phyloP scores from a whole-genome alignment of 2,113 vertebrate species.

The Alouatta palliata region DNA sequence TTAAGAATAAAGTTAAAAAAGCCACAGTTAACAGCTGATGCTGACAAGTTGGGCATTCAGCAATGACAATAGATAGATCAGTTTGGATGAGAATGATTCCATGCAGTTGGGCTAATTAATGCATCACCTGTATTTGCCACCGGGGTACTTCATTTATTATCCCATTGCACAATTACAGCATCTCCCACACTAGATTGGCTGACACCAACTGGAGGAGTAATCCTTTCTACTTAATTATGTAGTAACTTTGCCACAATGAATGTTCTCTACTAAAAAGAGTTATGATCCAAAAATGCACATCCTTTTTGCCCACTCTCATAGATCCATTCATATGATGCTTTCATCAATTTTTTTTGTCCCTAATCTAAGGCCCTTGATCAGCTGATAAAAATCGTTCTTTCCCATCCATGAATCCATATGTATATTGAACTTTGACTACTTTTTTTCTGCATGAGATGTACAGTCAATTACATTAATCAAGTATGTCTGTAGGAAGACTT shows the following conservation, averaged over 20 bases:
- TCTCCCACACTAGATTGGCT: not conserved
- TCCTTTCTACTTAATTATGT: not conserved
- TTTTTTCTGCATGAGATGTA: not conserved
- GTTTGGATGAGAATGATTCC: not conserved
- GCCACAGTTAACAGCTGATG: not conserved
- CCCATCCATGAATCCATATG: not conserved
- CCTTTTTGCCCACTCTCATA: too few species aligned
- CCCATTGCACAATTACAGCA: not conserved
- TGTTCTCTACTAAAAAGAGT: not conserved
- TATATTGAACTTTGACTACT: not conserved
- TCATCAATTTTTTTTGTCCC: not conserved
- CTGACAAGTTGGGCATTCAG: not conserved
- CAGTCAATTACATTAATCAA: not conserved
- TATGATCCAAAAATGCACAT: not conserved
- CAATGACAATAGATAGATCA: not conserved
- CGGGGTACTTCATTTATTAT: not conserved
- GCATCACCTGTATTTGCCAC: too few species aligned
- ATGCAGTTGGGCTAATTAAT: too few species aligned
- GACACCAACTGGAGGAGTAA: not conserved
- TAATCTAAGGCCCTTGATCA: not conserved
- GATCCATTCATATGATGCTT: not conserved
- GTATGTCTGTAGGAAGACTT: not conserved
- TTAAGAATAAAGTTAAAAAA: not conserved
- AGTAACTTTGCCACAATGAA: not conserved
- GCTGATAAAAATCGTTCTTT: not conserved